Conservation (phyloP, 2,797 vertebrate genomes). For the Siniperca obscura region DNA sequence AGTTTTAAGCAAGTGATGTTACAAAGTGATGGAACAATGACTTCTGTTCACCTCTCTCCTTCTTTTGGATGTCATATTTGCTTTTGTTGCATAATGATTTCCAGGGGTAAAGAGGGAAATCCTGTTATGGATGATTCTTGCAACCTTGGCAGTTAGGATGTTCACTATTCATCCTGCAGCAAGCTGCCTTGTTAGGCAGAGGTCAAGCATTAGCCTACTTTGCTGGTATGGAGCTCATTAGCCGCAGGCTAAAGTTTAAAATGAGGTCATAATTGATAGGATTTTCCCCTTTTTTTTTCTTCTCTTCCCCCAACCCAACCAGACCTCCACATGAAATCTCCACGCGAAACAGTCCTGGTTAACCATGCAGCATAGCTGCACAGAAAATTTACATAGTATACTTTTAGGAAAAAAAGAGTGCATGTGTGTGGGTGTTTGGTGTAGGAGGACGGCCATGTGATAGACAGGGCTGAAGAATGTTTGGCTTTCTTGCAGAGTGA, state of each 20-base stretch:
- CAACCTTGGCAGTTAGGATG: constrained; percentile 44
- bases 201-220: constrained; percentile 83
- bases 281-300: constrained; percentile 48
- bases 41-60: background rate
- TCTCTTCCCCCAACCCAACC: constrained; percentile 29
- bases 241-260: constrained; percentile 72
- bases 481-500: constrained; percentile 36
- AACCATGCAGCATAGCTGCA: constrained; percentile 16
- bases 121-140: constrained; percentile 37
- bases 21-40: too few species aligned
- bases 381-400: constrained; percentile 22
- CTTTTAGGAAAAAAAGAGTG: background rate
- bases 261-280: constrained; percentile 78
- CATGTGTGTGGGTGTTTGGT: constrained; percentile 32
- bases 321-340: constrained; percentile 19
- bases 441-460: constrained; percentile 27
- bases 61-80: constrained; percentile 27
- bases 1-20: constrained; percentile 3
- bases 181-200: constrained; percentile 40
- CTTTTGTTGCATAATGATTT: constrained; percentile 44
- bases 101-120: constrained; percentile 42
- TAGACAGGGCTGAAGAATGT: constrained; percentile 19
- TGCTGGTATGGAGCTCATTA: constrained; percentile 64
- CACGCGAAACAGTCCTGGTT: constrained; percentile 36
- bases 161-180: constrained; percentile 49